Percentiles rank a stretch among this genome's conserved stretches.
Evolutionary conservation across 1,140 invertebrate species (phyloP).

Genomic region (Homarus americanus): DNA sequence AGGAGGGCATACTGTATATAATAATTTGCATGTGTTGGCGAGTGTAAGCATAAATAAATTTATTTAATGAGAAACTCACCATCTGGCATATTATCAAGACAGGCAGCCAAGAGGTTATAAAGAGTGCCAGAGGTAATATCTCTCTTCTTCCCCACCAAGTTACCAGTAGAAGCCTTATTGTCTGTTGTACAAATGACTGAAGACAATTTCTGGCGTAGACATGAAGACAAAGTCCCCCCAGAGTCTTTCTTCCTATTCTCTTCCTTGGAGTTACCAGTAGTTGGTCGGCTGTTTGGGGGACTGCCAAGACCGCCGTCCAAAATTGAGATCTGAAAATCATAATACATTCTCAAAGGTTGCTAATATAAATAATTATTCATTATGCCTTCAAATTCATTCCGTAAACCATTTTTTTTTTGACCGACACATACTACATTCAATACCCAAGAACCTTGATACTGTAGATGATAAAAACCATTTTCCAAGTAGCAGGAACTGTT

Average conservation of each 20-base stretch:
- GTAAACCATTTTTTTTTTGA: too few relatives aligned
- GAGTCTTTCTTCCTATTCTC: conserved; percentile 54
- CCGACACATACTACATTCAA: too few relatives aligned
- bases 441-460: too few relatives aligned
- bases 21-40: too few relatives aligned
- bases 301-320: conserved; percentile 67
- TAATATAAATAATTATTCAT: too few relatives aligned
- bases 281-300: conserved; percentile 37
- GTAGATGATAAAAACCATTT: too few relatives aligned
- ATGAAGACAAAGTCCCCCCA: conserved; percentile 60
- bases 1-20: too few relatives aligned
- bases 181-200: conserved; percentile 73
- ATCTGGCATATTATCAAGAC: conserved; percentile 75
- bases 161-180: conserved; percentile 65
- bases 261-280: conserved; percentile 41
- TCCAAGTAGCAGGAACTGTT: too few relatives aligned
- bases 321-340: conserved; percentile 70
- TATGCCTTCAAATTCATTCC: too few relatives aligned
- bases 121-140: conserved; percentile 75
- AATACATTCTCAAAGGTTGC: too few relatives aligned
- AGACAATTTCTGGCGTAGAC: conserved; percentile 71
- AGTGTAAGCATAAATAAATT: too few relatives aligned
- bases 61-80: conserved; percentile 47
- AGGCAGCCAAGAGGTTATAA: conserved; percentile 75
- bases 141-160: conserved; percentile 74